Percentiles rank a stretch among this genome's conserved stretches.
Conservation (phyloP, 2,888 invertebrate genomes). For the Dasypogon diadema region DNA sequence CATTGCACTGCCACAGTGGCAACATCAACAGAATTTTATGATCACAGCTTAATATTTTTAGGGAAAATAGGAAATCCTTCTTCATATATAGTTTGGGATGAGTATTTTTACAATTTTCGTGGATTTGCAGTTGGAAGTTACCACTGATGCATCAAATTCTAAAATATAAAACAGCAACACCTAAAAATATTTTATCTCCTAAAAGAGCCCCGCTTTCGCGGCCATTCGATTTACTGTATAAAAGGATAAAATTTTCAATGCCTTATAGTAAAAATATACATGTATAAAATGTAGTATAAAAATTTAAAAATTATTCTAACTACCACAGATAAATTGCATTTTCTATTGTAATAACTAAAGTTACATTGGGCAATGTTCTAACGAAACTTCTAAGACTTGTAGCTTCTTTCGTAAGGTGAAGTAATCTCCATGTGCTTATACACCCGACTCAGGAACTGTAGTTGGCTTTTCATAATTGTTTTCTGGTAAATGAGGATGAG, state of each 20-base stretch:
- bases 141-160: conserved; percentile 17
- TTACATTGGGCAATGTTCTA: conserved; percentile 45
- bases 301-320: conserved; percentile 67
- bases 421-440: background rate
- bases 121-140: conserved; percentile 34
- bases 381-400: conserved; percentile 9
- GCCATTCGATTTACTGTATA: conserved; percentile 17
- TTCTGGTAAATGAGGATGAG: conserved; percentile 61
- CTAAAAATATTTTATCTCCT: background rate
- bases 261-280: conserved; percentile 43
- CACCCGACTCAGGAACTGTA: conserved; percentile 20
- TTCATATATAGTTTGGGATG: conserved; percentile 21
- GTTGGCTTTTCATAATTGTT: conserved; percentile 64
- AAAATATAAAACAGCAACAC: conserved; percentile 7
- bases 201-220: background rate
- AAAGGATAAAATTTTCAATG: conserved; percentile 34
- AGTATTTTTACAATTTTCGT: conserved; percentile 34
- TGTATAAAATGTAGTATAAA: conserved; percentile 37
- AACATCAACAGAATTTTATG: conserved; percentile 45
- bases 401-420: conserved; percentile 4
- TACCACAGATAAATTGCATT: conserved; percentile 68
- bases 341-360: conserved; percentile 51
- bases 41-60: conserved; percentile 39
- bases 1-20: conserved; percentile 48
- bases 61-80: conserved; percentile 36